Base-by-base conservation (phyloP, 2,797 vertebrate species). In the Rhadinocentrus ornatus region DNA sequence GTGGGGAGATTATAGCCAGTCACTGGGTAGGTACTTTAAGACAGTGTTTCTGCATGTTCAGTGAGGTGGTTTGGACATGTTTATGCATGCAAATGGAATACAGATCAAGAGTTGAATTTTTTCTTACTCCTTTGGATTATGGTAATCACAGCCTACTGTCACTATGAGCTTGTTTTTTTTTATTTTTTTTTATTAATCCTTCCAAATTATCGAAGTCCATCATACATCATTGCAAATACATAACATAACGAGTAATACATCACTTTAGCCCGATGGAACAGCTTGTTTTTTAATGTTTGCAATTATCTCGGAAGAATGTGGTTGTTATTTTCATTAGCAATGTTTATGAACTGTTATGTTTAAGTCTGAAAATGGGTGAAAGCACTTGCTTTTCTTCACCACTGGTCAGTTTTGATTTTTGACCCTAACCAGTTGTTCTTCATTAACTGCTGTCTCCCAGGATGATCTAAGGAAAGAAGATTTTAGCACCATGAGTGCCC, bases 1-100 rank as follows among this genome's bases (percentile, higher is more conserved):
- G 98, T 73, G 97, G 96, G 34, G 98, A 99, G 89, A 99, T 99
- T 78, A 99, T 99, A 70, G 98, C 98, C 55, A 99, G 97, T 87
- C 98, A 99, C 81, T 99, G 98, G 98, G 98, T 99, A 90, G 96
- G 96, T 83, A 39, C 24, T 15, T 26, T 68, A 41, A 13, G 2
- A 15, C 39, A 15, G 29, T 1, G 29, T 62, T 34, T 24, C 3
- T 50, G 29, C 26, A 24, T 39, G 57, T 59, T 12, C 44, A 46
- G 1, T 20, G 6, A 46, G 44, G 44, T 3, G 20, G 18, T 46
- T 46, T 9, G 44, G 20, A 22, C 34, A 24, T 59, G 34, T 39
- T 35, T 22, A 16, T 39, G 32, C 31, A 20, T 7, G 24, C 37
- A 44, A 10, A 4, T 29, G 24, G 10, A 16, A 46, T 16, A 44